phyloP scores from a whole-genome alignment of 2,888 invertebrate genomes.

The Archips xylosteana region DNA sequence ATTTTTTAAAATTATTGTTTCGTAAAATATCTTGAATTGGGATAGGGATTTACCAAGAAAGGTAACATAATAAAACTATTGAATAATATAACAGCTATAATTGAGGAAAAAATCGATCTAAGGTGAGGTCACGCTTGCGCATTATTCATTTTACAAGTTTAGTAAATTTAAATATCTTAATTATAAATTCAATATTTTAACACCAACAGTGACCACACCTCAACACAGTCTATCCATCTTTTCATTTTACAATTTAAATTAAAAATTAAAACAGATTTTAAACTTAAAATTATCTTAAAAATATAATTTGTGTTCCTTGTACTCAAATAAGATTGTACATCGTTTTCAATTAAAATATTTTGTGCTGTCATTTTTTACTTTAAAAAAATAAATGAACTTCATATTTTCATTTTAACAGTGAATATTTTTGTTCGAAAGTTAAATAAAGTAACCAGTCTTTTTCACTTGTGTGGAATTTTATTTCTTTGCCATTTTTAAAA shows the following conservation, averaged over 20 bases:
- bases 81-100: slow-evolving; percentile 28
- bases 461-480: not conserved
- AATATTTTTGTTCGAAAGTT: not conserved
- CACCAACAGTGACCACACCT: slow-evolving; percentile 6
- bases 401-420: too few relatives aligned
- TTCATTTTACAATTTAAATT: slow-evolving; percentile 10
- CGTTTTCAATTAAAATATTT: slow-evolving; percentile 1
- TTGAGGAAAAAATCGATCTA: slow-evolving; percentile 18
- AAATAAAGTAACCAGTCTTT: not conserved
- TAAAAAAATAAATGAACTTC: not conserved
- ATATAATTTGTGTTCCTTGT: slow-evolving; percentile 22
- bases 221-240: slow-evolving; percentile 3
- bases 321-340: slow-evolving; percentile 3
- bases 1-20: too few relatives aligned
- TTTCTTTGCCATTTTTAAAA: not conserved
- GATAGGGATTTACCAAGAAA: not conserved
- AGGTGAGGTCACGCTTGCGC: slow-evolving; percentile 6
- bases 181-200: not conserved
- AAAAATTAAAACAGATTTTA: slow-evolving; percentile 16
- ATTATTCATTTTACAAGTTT: not conserved
- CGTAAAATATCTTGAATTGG: not conserved
- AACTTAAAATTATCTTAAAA: slow-evolving; percentile 32
- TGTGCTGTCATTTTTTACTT: slow-evolving; percentile 20
- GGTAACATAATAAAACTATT: slow-evolving; percentile 15
- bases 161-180: slow-evolving; percentile 1